Conservation (phyloP, 2,888 invertebrate species). For the Xylocampa areola region DNA sequence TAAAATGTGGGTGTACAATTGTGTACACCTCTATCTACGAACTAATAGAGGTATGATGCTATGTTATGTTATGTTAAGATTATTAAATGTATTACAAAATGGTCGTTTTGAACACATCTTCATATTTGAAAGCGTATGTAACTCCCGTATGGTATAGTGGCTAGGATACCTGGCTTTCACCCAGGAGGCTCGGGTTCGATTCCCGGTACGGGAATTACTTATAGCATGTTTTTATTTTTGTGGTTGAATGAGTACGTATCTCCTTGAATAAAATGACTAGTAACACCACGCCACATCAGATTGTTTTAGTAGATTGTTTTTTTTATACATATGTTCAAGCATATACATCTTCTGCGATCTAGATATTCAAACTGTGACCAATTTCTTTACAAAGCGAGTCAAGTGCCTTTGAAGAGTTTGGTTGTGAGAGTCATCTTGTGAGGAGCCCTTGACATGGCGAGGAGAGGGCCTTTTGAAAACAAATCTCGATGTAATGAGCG, state of each 20-base stretch:
- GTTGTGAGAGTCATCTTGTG: conserved; percentile 9
- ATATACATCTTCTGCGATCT: not conserved
- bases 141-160: conserved; percentile 91
- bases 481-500: conserved; percentile 48
- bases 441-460: conserved; percentile 11
- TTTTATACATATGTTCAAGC: not conserved
- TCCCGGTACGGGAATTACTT: conserved; percentile 91
- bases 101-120: no score
- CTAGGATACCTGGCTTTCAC: conserved; percentile 93
- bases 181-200: conserved; percentile 94
- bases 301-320: no score
- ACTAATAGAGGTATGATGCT: no score
- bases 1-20: no score
- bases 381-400: not conserved
- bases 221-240: not conserved
- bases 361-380: not conserved
- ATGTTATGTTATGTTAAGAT: no score
- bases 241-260: no score
- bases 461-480: conserved; percentile 32
- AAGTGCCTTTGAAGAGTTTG: conserved; percentile 6
- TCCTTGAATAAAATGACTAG: no score
- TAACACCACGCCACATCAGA: no score
- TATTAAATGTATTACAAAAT: no score
- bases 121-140: conserved; percentile 12
- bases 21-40: no score